phyloP scores from a whole-genome alignment of 2,888 invertebrate genomes.

The Frankliniella fusca region DNA sequence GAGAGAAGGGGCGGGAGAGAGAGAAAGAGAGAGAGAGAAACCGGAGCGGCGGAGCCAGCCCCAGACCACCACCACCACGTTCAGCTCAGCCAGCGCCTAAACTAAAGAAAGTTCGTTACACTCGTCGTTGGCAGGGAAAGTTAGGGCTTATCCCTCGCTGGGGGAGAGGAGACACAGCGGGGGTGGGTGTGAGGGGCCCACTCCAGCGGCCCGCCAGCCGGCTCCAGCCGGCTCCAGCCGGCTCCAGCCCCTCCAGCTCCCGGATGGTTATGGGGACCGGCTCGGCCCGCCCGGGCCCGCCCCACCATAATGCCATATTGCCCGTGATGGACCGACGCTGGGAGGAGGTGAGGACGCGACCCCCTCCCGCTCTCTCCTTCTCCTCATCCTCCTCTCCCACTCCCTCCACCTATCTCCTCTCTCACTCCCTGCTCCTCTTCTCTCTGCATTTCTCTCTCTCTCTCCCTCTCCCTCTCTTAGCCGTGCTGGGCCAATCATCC shows the following conservation, averaged over 20 bases:
- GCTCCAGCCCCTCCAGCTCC: no score
- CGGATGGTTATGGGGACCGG: not conserved
- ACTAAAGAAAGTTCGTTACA: slow-evolving; percentile 18
- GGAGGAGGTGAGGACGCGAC: no score
- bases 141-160: not conserved
- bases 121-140: slow-evolving; percentile 12
- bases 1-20: no score
- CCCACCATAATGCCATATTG: not conserved
- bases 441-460: no score
- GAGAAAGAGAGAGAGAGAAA: no score
- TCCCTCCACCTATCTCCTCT: no score
- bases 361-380: no score
- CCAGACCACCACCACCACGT: not conserved
- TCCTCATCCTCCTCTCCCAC: no score
- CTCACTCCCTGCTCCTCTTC: no score
- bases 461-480: no score
- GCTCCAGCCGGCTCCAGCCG: not conserved
- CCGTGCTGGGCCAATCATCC: no score
- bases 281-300: not conserved
- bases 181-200: no score
- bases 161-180: not conserved
- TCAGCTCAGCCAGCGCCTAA: not conserved
- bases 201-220: not conserved
- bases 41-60: not conserved
- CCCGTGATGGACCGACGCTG: not conserved